Conservation (phyloP, 2,113 vertebrate species). For the Amphiprion percula region DNA sequence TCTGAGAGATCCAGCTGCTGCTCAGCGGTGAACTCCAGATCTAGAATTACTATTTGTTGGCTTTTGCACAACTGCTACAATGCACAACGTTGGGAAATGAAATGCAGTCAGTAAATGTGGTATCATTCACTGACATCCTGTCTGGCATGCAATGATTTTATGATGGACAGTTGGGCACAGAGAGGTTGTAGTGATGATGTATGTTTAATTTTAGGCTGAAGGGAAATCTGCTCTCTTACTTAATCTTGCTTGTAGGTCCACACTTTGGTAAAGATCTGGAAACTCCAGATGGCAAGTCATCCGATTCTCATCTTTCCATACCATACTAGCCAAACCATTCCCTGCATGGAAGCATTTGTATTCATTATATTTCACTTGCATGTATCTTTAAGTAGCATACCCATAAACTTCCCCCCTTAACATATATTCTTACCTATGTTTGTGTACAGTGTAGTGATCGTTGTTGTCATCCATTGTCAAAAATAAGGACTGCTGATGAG, state of each 20-base stretch:
- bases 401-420: neutral
- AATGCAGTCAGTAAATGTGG: too few species aligned
- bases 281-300: neutral
- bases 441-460: neutral
- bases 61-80: too few species aligned
- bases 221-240: neutral
- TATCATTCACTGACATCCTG: too few species aligned
- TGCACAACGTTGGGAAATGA: too few species aligned
- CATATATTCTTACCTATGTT: too few species aligned
- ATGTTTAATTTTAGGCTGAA: neutral
- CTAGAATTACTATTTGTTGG: too few species aligned
- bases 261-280: neutral
- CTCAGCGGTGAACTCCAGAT: too few species aligned
- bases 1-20: too few species aligned
- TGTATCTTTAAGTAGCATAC: neutral
- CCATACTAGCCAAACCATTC: neutral
- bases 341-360: neutral
- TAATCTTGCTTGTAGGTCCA: neutral
- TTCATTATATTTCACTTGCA: neutral
- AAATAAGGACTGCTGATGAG: neutral
- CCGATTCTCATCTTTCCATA: neutral
- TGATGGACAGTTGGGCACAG: neutral
- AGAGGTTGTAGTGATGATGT: neutral
- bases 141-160: neutral
- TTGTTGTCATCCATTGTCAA: neutral